These are phyloP conservation scores for Drymonia ruficornis DNA, from an alignment of 2,888 invertebrate genomes.

Conservation along the genomic window DNA sequence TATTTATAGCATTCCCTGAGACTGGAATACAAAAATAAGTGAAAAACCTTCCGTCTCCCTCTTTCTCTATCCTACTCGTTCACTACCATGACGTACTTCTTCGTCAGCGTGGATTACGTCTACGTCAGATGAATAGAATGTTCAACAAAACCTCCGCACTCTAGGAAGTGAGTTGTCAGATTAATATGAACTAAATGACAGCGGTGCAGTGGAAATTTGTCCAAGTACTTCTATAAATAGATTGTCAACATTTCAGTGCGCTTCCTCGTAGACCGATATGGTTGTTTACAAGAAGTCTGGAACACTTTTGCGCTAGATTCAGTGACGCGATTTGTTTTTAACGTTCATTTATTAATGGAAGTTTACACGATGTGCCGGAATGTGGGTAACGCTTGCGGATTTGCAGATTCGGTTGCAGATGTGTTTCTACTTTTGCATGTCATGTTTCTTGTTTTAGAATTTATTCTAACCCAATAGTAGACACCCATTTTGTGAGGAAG, in stretches of 20 bases:
- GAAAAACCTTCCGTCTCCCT: slow-evolving; percentile 69
- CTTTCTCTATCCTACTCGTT: slow-evolving; percentile 50
- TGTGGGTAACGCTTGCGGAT: slow-evolving; percentile 5
- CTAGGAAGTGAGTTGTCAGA: slow-evolving; percentile 53
- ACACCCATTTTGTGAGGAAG: too few species aligned
- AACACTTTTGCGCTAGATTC: not conserved
- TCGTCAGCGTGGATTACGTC: slow-evolving; percentile 42
- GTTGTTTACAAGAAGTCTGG: not conserved
- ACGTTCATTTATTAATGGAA: slow-evolving; percentile 11
- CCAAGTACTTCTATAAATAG: not conserved
- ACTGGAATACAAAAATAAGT: slow-evolving; percentile 81
- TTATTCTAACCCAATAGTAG: not conserved
- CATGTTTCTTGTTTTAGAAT: not conserved
- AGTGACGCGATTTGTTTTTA: slow-evolving; percentile 21
- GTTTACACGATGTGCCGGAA: slow-evolving; percentile 6
- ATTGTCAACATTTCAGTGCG: not conserved
- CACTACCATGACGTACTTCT: slow-evolving; percentile 44
- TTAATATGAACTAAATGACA: slow-evolving; percentile 51
- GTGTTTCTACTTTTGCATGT: not conserved
- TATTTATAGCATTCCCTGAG: slow-evolving; percentile 78
- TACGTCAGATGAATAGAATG: slow-evolving; percentile 57
- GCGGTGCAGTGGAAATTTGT: slow-evolving; percentile 22
- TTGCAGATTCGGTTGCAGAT: not conserved
- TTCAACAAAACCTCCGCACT: slow-evolving; percentile 45
- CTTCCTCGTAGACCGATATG: slow-evolving; percentile 1